Base-by-base conservation (phyloP, 2,113 vertebrate species). In the Rhinoderma darwinii region DNA sequence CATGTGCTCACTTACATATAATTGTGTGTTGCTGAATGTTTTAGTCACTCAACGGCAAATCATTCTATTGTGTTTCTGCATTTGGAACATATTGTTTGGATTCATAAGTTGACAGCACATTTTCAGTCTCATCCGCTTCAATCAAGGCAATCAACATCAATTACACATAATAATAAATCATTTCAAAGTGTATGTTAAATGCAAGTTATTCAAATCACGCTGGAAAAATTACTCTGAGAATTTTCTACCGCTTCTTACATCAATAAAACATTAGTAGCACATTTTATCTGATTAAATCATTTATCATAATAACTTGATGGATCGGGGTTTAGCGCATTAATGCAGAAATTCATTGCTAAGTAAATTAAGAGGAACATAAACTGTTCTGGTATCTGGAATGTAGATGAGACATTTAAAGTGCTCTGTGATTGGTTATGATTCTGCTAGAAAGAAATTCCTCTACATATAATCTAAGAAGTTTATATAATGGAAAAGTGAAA, bases 231-330 rank as follows among this genome's bases (percentile, higher is more conserved):
- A 47, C 27, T n/a, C 5, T 3, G 5, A 41, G 72, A n/a, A 77
- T 59, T 63, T 61, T 74, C 35, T 37, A 17, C 74, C 25, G 56
- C 84, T 78, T 79, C 44, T 54, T 66, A 27, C 59, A 79, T 79
- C 75, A 86, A 86, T 86, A 86, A 79, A 79, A 79, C 54, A 85
- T 85, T 77, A 63, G 73, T 32, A 85, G 54, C 4, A 35, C 54
- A 66, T 85, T 77, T 63, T 43, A 85, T 77, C 73, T 66, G 84
- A 85, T 84, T 75, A 84, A 84, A 84, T 61, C 50, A 51, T 85
- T 76, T 85, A 66, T 85, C 56, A 66, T 85, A 50, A 44, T 77
- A 77, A 78, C 84, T 44, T 54, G 37, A 37, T 77, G 73, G 63
- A 77, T 66, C 74, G 32, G 83, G 54, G 43, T 73, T 61, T 44